Evolutionary conservation across 2,113 vertebrate genomes (phyloP), one percentile per base, ranked within the genome.

Genomic region (Vulpes lagopus): DNA sequence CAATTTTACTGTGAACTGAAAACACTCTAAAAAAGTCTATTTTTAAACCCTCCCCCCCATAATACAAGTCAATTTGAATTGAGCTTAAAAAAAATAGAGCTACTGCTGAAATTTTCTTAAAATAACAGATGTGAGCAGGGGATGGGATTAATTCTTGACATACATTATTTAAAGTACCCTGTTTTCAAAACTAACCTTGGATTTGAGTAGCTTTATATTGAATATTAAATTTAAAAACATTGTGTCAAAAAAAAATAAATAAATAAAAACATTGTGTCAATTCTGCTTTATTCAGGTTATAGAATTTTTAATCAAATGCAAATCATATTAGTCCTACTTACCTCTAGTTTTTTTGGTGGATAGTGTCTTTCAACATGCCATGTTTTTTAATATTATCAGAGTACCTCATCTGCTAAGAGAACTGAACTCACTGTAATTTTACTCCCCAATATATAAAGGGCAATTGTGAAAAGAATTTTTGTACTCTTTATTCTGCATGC

Each of bases 401-500:
- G 82, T 71, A 88, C 32, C 32, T 88, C 8, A 71, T 27, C 20
- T 96, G 5, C 73, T 84, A 74, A 87, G 22, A 65, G 25, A 79
- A 64, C 8, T 43, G 9, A 5, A 55, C 11, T 92, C 49, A 65
- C 32, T 12, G 25, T 71, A 65, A 82, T 82, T 94, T 92, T 93
- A 84, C 53, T 23, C 4, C 32, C 43, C 15, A 84, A 88, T 22
- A 84, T 73, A 53, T 62, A 43, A 95, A 93, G 2, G 2, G 60
- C 60, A 64, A 2, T 59, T 82, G 53, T 53, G 11, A 38, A 95
- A 95, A 94, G 65, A 62, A 89, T 84, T 91, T 92, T 92, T 88
- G n/a, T 38, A 43, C 9, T 79, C 49, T 79, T 91, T 84, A 78
- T 89, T 83, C 85, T 7, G 3, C 0, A 30, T 57, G 1, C 19